Evolutionary conservation across 1,140 invertebrate species (phyloP).

Genomic region (Samia ricini): DNA sequence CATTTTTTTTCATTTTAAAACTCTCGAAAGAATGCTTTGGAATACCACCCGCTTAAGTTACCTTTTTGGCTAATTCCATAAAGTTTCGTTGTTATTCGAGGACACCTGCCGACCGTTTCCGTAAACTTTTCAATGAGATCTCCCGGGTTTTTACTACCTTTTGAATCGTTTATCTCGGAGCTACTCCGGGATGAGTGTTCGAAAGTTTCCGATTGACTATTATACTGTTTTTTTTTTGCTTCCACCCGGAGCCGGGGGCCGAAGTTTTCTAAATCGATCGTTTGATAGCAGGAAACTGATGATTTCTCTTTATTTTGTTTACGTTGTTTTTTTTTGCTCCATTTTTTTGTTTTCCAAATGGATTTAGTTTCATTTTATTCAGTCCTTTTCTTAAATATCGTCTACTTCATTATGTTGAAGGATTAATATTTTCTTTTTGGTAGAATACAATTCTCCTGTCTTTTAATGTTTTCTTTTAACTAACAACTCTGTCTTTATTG

Average conservation of each 20-base stretch:
- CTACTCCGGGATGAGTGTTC: constrained; percentile 38
- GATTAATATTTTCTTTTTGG: no score
- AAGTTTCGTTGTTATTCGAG: constrained; percentile 38
- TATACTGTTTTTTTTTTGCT: constrained; percentile 36
- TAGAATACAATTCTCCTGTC: no score
- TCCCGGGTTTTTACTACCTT: constrained; percentile 33
- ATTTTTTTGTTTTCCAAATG: not conserved
- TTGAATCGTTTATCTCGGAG: constrained; percentile 39
- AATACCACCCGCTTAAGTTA: not conserved
- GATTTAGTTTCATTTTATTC: not conserved
- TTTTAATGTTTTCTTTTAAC: no score
- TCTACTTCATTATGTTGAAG: not conserved
- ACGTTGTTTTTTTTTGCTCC: not conserved
- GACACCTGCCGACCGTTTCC: constrained; percentile 47
- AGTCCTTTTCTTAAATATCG: not conserved
- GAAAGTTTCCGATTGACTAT: constrained; percentile 46
- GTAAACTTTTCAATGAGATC: constrained; percentile 32
- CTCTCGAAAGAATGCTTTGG: not conserved
- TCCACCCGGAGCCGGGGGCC: constrained; percentile 8
- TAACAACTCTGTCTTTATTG: no score
- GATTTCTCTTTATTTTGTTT: not conserved
- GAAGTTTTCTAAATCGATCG: constrained; percentile 24
- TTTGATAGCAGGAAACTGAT: constrained; percentile 7
- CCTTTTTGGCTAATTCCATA: constrained; percentile 37
- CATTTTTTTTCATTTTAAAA: constrained; percentile 1